Percentiles rank a stretch among this genome's conserved stretches.
Conservation (phyloP, 2,888 invertebrate species). For the Uropetala carovei region DNA sequence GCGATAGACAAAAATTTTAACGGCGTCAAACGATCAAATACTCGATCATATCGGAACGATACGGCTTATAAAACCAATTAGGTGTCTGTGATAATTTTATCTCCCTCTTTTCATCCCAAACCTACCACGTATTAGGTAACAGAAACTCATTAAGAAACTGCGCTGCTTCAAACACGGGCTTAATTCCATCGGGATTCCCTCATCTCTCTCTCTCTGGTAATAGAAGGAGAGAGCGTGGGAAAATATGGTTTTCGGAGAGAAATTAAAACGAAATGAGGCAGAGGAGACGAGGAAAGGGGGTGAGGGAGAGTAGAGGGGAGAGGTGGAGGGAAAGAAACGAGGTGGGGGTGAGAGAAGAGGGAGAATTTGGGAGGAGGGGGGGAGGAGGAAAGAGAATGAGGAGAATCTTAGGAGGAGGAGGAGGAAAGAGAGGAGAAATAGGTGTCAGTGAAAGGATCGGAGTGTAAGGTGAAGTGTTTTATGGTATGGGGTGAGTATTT, state of each 20-base stretch:
- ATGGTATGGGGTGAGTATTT: too few species aligned
- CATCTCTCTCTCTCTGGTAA: not conserved
- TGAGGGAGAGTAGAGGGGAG: not conserved
- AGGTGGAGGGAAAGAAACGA: not conserved
- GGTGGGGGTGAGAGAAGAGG: not conserved
- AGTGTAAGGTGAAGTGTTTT: not conserved
- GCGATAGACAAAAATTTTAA: too few species aligned
- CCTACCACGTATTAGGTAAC: not conserved
- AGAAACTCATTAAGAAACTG: not conserved
- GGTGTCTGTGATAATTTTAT: too few species aligned
- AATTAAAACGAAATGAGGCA: not conserved
- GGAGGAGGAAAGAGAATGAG: not conserved
- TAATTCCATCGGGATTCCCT: not conserved
- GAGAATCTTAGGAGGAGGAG: not conserved
- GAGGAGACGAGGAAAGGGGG: not conserved
- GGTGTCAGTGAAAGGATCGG: conserved; percentile 14
- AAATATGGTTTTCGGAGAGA: not conserved
- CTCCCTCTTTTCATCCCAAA: too few species aligned
- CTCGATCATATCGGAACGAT: too few species aligned
- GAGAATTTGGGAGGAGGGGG: too few species aligned
- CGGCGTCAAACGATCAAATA: too few species aligned
- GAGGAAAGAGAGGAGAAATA: not conserved
- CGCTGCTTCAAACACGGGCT: not conserved
- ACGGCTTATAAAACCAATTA: too few species aligned
- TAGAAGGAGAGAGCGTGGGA: not conserved